Conservation (phyloP, 2,888 invertebrate genomes). For the Rhodophaea formosa region DNA sequence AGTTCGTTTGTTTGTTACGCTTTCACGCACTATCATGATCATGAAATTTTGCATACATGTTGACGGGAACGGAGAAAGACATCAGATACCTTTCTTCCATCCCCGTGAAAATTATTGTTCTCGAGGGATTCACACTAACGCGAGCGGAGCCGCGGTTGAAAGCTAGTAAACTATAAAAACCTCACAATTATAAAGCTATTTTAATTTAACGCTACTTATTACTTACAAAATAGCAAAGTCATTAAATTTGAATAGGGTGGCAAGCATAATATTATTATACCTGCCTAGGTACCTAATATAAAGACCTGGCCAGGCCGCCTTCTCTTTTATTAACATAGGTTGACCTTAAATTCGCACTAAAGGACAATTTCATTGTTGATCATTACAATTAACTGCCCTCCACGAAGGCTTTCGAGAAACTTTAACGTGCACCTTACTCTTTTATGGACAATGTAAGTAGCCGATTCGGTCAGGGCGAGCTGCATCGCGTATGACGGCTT, state of each 20-base stretch:
- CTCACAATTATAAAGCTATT: not conserved
- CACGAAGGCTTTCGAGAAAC: not conserved
- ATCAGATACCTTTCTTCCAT: too few species aligned
- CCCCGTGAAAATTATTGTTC: too few species aligned
- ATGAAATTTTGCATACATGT: too few species aligned
- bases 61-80: too few species aligned
- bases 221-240: not conserved
- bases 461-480: conserved; percentile 11
- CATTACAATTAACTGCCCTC: conserved; percentile 6
- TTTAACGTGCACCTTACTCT: not conserved
- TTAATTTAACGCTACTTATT: not conserved
- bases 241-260: not conserved
- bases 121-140: too few species aligned
- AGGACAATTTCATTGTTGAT: conserved; percentile 6
- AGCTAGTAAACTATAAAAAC: too few species aligned
- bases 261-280: not conserved
- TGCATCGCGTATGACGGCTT: not conserved
- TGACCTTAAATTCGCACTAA: conserved; percentile 7
- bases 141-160: too few species aligned
- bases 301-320: not conserved
- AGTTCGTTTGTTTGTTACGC: too few species aligned
- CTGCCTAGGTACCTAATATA: not conserved
- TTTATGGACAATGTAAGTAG: conserved; percentile 5
- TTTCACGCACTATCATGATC: too few species aligned
- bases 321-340: conserved; percentile 1